Evolutionary conservation across 1,140 invertebrate genomes (phyloP), one percentile per base, ranked within the genome.

Genomic region (Caenorhabditis remanei): DNA sequence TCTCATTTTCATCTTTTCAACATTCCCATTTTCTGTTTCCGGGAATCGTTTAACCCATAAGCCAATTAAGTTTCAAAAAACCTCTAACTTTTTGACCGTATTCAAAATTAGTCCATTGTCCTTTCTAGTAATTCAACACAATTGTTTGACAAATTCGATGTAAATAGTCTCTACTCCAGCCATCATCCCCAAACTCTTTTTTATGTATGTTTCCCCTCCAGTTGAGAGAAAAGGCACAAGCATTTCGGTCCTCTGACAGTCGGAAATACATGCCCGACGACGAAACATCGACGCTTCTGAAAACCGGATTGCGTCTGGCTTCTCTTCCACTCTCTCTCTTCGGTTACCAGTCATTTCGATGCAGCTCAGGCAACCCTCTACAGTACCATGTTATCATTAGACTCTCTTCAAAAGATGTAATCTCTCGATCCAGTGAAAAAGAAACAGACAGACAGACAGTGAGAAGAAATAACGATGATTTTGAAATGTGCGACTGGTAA

Each of bases 381-480:
- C 58, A 61, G 55, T 84, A 84, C 58, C 58, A 56, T 83, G 48
- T 58, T 56, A 83, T 56, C 48, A 58, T 55, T 11, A 83, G 55
- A 83, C 48, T 40, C 55, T 58, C 48, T 83, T 56, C 79, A 55
- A n/a, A 32, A 56, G 48, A 56, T 83, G 50, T 56, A 84, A 63
- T 61, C 21, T 79, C 71, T 43, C 11, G n/a, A 53, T 40, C 19
- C 7, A 46, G 8, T 71, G 6, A 41, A 21, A 56, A 43, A 41
- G 46, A 21, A 43, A 8, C 58, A 50, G 24, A 19, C 8, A 8
- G 83, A 84, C 24, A 84, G 55, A 53, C 13, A 58, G 83, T 61
- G 53, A 84, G 53, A 84, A 83, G 79, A 58, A 19, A 56, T 58
- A 84, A 63, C 58, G 83, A 84, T 79, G 71, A 84, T 84, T 58